A percentile compares a stretch with the other conserved stretches of the same genome.
Conservation (phyloP, 2,888 invertebrate genomes). For the Parnassius mnemosyne region DNA sequence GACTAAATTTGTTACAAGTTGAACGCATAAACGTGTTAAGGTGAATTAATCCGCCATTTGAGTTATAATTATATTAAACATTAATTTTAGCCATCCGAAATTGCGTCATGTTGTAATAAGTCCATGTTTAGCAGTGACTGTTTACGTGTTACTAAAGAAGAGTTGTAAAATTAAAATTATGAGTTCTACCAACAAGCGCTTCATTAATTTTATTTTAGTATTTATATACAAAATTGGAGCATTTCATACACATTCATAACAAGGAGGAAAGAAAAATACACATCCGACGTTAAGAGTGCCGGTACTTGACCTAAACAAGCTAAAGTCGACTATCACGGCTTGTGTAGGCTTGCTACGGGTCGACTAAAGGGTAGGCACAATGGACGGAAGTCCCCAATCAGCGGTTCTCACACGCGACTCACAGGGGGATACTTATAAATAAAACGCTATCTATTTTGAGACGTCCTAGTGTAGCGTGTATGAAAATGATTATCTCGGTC, state of each 20-base stretch:
- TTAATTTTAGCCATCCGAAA: too few relatives aligned
- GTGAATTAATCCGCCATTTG: too few relatives aligned
- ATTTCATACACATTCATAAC: background rate
- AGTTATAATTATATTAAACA: too few relatives aligned
- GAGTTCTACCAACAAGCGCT: too few relatives aligned
- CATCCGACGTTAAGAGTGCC: slow-evolving; percentile 6
- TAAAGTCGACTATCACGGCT: slow-evolving; percentile 22
- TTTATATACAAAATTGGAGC: too few relatives aligned
- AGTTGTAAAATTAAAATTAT: too few relatives aligned
- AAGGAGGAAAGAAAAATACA: background rate
- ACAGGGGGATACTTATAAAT: slow-evolving; percentile 25
- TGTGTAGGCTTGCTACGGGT: slow-evolving; percentile 26
- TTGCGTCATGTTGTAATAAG: too few relatives aligned
- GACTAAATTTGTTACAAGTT: too few relatives aligned
- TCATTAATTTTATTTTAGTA: too few relatives aligned
- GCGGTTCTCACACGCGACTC: slow-evolving; percentile 34
- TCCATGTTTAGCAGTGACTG: too few relatives aligned
- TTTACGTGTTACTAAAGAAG: too few relatives aligned
- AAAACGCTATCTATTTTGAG: slow-evolving; percentile 22
- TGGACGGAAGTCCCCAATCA: slow-evolving; percentile 39
- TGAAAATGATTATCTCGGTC: slow-evolving; percentile 21
- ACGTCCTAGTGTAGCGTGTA: slow-evolving; percentile 9
- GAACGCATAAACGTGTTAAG: too few relatives aligned
- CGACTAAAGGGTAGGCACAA: slow-evolving; percentile 33
- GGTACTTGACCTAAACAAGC: slow-evolving; percentile 27